These are phyloP conservation scores for Cydia splendana DNA, from an alignment of 1,140 invertebrate species.

Conservation along the genomic window DNA sequence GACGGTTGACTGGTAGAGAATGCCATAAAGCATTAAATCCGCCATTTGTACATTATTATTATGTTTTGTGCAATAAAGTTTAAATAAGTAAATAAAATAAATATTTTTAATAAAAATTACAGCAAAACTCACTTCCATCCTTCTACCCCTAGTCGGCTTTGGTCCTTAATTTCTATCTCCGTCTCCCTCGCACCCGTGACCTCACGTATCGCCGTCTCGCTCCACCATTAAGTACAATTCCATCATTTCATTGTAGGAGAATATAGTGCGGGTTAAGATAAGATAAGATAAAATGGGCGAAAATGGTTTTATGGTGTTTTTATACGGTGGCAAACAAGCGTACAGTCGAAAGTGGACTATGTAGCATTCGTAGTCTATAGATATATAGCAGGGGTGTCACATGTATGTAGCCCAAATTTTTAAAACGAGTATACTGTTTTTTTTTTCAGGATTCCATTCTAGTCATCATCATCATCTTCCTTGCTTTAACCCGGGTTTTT, in stretches of 20 bases:
- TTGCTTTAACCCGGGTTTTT: too few relatives aligned
- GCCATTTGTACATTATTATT: too few relatives aligned
- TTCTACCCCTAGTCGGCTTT: conserved; percentile 40
- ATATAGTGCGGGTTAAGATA: not conserved
- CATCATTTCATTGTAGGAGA: conserved; percentile 48
- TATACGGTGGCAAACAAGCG: not conserved
- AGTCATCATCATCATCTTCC: too few relatives aligned
- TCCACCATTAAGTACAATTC: conserved; percentile 47
- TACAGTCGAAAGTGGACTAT: not conserved
- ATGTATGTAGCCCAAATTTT: too few relatives aligned
- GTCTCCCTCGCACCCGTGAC: conserved; percentile 42
- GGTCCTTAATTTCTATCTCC: conserved; percentile 63
- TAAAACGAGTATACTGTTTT: too few relatives aligned
- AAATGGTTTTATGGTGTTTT: conserved; percentile 1
- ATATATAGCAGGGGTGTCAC: too few relatives aligned
- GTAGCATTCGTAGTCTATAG: not conserved
- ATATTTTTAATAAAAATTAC: not conserved
- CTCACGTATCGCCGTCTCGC: conserved; percentile 39
- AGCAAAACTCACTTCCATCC: conserved; percentile 32
- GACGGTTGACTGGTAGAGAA: too few relatives aligned
- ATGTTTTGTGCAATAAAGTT: too few relatives aligned
- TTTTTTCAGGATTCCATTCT: too few relatives aligned
- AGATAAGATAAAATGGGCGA: not conserved
- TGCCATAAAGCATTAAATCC: too few relatives aligned
- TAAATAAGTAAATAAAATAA: too few relatives aligned